Evolutionary conservation across 1,140 invertebrate genomes (phyloP).

Genomic region (Acromyrmex echinatior): DNA sequence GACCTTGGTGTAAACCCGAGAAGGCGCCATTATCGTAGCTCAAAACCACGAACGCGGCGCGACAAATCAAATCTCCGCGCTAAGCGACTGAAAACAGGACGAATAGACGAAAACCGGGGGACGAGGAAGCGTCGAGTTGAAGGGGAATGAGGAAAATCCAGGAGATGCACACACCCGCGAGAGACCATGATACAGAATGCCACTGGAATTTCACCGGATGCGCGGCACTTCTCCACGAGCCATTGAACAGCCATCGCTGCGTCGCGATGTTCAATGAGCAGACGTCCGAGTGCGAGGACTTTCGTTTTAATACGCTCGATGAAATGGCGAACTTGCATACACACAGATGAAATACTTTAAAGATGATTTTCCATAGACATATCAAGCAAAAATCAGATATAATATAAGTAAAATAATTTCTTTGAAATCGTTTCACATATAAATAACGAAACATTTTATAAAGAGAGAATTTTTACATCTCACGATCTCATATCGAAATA

Average conservation of each 20-base stretch:
- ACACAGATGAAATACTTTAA: slow-evolving; percentile 18
- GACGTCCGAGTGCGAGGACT: slow-evolving; percentile 67
- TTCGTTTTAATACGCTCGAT: slow-evolving; percentile 71
- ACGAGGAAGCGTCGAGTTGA: not conserved
- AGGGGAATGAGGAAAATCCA: slow-evolving; percentile 7
- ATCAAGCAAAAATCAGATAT: not conserved
- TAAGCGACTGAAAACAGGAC: slow-evolving; percentile 70
- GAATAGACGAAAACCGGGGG: slow-evolving; percentile 40
- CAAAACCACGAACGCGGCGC: slow-evolving; percentile 70
- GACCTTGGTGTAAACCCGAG: slow-evolving; percentile 66
- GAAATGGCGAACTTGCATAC: slow-evolving; percentile 19
- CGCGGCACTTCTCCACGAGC: slow-evolving; percentile 72
- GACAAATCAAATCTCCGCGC: slow-evolving; percentile 78
- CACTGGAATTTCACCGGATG: slow-evolving; percentile 74
- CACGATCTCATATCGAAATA: not conserved
- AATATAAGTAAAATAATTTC: not conserved
- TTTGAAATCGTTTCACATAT: not conserved
- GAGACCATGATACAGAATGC: slow-evolving; percentile 68
- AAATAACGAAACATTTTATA: not conserved
- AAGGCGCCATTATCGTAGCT: slow-evolving; percentile 76
- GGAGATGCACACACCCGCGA: slow-evolving; percentile 3
- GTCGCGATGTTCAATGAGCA: slow-evolving; percentile 73
- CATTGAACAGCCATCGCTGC: slow-evolving; percentile 76
- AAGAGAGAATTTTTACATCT: not conserved
- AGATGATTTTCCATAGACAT: slow-evolving; percentile 35